Evolutionary conservation across 2,113 vertebrate genomes (phyloP), one percentile per base, ranked within the genome.

Genomic region (Saimiri boliviensis): DNA sequence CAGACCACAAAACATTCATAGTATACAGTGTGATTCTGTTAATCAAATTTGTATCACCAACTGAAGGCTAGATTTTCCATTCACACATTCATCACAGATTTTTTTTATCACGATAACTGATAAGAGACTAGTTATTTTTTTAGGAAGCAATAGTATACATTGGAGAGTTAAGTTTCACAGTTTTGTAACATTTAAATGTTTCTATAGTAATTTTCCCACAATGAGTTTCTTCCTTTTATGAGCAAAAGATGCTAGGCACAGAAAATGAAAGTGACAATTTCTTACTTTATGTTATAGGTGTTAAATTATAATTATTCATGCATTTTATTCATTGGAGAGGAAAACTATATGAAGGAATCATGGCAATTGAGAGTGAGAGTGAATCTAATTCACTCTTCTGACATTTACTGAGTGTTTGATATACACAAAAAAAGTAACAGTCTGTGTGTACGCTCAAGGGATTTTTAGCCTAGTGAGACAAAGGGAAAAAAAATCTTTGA

Each of bases 151-250:
- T 1, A 84, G 7, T 73, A 63, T 58, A 56, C 12, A 70, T 93
- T 1, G 40, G 17, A 86, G 70, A 76, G 10, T 86, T 88, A 90
- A 86, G 20, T 83, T 37, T 23, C 76, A n/a, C 10, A 37, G 11
- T 89, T 93, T 37, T 66, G 89, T 94, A 95, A 93, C 47, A 52
- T 45, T 76, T 71, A n/a, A 20, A 27, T 89, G 21, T 81, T 97
- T 91, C 83, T 68, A 5, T 35, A 86, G 27, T 85, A 79, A 70
- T 20, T 81, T 88, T 1, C 3, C 47, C 27, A 68, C 7, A 71
- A 49, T 42, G 13, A 30, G 9, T 0, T 12, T 83, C 49, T 66
- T 94, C 47, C 47, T 47, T 60, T 4, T 70, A 76, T n/a, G 14
- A 92, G 19, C 7, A 77, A 74, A 92, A 88, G 0, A 90, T 0